phyloP scores from a whole-genome alignment of 37 sponge, comb jelly and placozoan genomes.

The Theonella swinhoei region DNA sequence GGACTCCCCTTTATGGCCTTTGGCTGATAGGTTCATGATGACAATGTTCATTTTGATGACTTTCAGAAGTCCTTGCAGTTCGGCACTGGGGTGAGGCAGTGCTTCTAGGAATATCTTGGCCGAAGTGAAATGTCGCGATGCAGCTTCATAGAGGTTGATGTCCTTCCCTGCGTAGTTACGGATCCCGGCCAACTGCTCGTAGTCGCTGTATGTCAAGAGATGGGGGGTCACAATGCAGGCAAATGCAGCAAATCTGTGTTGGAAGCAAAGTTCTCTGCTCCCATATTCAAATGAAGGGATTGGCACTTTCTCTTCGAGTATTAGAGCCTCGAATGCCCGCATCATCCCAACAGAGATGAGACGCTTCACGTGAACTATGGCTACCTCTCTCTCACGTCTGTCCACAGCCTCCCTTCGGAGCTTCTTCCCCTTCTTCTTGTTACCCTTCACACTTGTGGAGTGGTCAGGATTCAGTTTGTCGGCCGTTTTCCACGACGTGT shows the following conservation, averaged over 20 bases:
- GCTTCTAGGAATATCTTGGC: slow-evolving; percentile 73
- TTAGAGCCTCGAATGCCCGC: slow-evolving; percentile 72
- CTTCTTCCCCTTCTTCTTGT: slow-evolving; percentile 71
- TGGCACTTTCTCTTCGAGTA: slow-evolving; percentile 56
- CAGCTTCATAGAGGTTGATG: slow-evolving; percentile 70
- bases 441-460: neutral
- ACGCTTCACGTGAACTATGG: slow-evolving; percentile 49
- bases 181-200: slow-evolving; percentile 54
- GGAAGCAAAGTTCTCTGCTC: slow-evolving; percentile 63
- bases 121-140: slow-evolving; percentile 56
- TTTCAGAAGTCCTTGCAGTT: slow-evolving; percentile 58
- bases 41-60: slow-evolving; percentile 93
- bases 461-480: slow-evolving; percentile 43
- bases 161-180: slow-evolving; percentile 62
- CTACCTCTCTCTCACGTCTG: slow-evolving; percentile 65
- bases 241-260: slow-evolving; percentile 82
- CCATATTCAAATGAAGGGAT: slow-evolving; percentile 52
- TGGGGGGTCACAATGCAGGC: slow-evolving; percentile 74
- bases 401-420: slow-evolving; percentile 30
- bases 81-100: slow-evolving; percentile 25
- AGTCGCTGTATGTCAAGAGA: slow-evolving; percentile 65
- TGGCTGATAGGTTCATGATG: slow-evolving; percentile 82
- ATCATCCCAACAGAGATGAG: slow-evolving; percentile 71
- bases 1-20: slow-evolving; percentile 87
- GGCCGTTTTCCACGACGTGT: slow-evolving; percentile 68